Evolutionary conservation across 2,888 invertebrate species (phyloP), one percentile per base, ranked within the genome.

Genomic region (Dynastes tityus): DNA sequence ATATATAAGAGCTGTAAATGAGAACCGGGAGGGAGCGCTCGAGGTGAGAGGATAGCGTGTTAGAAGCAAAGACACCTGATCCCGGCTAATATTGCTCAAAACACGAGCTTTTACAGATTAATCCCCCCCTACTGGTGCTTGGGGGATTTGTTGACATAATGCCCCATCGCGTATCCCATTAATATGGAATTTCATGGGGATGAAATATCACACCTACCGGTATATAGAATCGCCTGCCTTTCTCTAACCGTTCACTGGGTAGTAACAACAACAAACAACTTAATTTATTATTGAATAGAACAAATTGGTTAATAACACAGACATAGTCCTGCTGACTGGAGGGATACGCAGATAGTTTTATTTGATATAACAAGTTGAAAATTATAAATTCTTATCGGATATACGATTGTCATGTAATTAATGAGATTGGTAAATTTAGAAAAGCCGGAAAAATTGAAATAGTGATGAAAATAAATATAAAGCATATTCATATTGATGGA

Each of bases 141-240:
- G 67, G 80, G 86, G 85, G 85, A 85, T 85, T 85, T 84, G 83
- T 84, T 84, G 83, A 84, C 84, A 83, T 83, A 84, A 83, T 83
- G 82, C 81, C 82, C 84, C 80, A 79, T 81, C 81, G 80, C 80
- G 76, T 80, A 81, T 81, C 82, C 83, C 83, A 85, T 85, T 85
- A 85, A 85, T 85, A 85, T 84, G 84, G 83, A 85, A 85, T 85
- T 85, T 84, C 84, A 81, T 82, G 80, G 82, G 82, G 84, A 86
- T 86, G 86, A 86, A 87, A 86, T 86, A 87, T 86, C 86, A 86
- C 85, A 85, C 86, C 85, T 79, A 51, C 64, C 61, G 13, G 27
- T 40, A 27, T 74, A 22, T n/a, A 27, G 27, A 61, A 49, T 49
- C 37, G 27, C 51, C n/a, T 9, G 55, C 22, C 55, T 58, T 22